Percentiles rank a stretch among this genome's conserved stretches.
phyloP scores from a whole-genome alignment of 64 coral and sea anemone species.

The Porites australiensis region DNA sequence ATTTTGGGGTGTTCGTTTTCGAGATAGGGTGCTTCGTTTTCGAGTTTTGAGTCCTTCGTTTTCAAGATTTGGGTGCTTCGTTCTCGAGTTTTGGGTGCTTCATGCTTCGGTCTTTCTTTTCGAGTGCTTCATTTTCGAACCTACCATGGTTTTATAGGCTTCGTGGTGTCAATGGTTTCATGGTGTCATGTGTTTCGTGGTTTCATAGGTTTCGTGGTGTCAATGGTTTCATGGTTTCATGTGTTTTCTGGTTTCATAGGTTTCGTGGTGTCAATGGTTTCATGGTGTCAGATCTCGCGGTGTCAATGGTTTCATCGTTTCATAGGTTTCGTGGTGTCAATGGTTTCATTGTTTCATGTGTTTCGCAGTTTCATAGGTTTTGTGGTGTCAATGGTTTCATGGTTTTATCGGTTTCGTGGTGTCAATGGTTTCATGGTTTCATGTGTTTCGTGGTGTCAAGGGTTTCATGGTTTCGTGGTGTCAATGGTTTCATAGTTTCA shows the following conservation, averaged over 20 bases:
- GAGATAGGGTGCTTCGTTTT: too few relatives aligned
- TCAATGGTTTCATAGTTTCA: too few relatives aligned
- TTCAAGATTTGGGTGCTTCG: neutral
- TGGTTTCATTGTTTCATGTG: constrained; percentile 16
- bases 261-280: constrained; percentile 3
- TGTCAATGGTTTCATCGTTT: constrained; percentile 16
- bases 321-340: neutral
- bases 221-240: constrained; percentile 3
- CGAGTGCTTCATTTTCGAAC: too few relatives aligned
- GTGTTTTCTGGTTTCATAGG: neutral
- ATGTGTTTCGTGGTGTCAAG: too few relatives aligned
- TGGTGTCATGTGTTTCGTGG: constrained; percentile 11
- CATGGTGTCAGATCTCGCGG: too few relatives aligned
- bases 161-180: neutral
- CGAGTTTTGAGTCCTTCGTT: too few relatives aligned
- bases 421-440: too few relatives aligned
- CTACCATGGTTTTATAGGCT: constrained; percentile 8
- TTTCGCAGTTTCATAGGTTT: neutral
- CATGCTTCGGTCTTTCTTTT: neutral
- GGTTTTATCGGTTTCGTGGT: too few relatives aligned
- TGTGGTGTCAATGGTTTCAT: too few relatives aligned
- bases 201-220: constrained; percentile 12
- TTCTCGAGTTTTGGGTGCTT: neutral
- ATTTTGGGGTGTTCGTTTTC: too few relatives aligned
- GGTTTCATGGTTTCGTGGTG: too few relatives aligned